A percentile compares a stretch with the other conserved stretches of the same genome.
These are phyloP conservation scores for Petrocephalus microphthalmus DNA, from an alignment of 2,113 vertebrate genomes.

Conservation along the genomic window DNA sequence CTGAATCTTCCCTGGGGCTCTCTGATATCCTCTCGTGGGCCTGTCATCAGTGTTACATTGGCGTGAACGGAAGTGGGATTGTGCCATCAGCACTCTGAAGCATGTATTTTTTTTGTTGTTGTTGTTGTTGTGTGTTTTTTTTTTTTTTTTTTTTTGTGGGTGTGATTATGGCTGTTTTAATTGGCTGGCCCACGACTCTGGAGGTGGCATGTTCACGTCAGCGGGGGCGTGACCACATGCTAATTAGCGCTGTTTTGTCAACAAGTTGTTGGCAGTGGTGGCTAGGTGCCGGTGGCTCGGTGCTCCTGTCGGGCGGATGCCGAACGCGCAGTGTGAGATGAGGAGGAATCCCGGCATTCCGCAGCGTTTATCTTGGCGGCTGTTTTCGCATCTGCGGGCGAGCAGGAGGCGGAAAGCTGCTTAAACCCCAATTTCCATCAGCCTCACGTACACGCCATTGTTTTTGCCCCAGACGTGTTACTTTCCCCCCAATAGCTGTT, in stretches of 20 bases:
- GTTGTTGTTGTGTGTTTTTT: too few species aligned
- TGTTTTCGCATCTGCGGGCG: background rate
- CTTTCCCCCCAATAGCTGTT: background rate
- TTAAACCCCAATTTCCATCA: background rate
- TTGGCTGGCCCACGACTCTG: background rate
- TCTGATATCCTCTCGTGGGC: background rate
- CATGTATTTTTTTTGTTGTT: background rate
- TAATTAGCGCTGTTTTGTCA: background rate
- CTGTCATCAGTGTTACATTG: background rate
- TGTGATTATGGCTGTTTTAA: conserved; percentile 5
- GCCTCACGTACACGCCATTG: background rate
- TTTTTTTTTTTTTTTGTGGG: too few species aligned
- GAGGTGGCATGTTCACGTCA: background rate
- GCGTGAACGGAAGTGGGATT: background rate
- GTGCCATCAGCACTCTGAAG: background rate
- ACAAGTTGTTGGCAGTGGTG: background rate
- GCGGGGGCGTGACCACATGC: background rate
- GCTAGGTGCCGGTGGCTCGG: background rate
- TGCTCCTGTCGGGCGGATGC: background rate
- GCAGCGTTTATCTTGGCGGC: background rate
- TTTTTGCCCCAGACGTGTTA: background rate
- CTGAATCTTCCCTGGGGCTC: background rate
- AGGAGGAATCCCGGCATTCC: background rate
- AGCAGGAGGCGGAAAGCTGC: background rate
- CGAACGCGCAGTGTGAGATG: background rate